Evolutionary conservation across 2,888 invertebrate species (phyloP), one percentile per base, ranked within the genome.

Genomic region (Coremacera marginata): DNA sequence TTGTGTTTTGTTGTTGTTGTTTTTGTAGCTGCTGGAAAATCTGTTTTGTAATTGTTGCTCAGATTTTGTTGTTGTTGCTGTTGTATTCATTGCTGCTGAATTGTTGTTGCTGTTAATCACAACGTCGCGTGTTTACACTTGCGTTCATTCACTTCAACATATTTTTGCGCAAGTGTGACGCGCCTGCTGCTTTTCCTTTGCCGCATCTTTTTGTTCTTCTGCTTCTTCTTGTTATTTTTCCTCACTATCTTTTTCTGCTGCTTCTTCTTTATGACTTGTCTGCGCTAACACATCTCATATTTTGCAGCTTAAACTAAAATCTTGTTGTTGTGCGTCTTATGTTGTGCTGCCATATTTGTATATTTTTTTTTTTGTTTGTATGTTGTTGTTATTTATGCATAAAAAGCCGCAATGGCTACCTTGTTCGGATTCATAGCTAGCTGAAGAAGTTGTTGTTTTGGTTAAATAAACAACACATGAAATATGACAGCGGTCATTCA

Each of bases 111-210:
- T 49, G 60, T 37, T 25, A 34, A 49, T 44, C 37, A 16, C 51
- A 22, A 14, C 62, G 72, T 72, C 72, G 72, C 62, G 62, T 72
- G 60, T 72, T 72, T 72, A 72, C 72, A 60, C 49, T 49, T 44
- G n/a, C 72, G 72, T 72, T 72, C 72, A 72, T 72, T 72, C 72
- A 72, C 60, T 44, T 72, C 25, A 16, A 44, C 63, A 63, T 34
- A 63, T 63, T 72, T 62, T 72, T 62, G 72, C 72, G 72, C 72
- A 72, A 72, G 72, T 60, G 57, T 44, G 37, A 19, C 72, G 27
- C 44, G 25, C 11, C 62, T 62, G 31, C 19, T 14, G 55, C 37
- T 19, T 8, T 14, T 34, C 19, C 19, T 34, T 2, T 34, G 51
- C 52, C 37, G n/a, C n/a, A n/a, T n/a, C n/a, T n/a, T n/a, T n/a